Percentiles rank a stretch among this genome's conserved stretches.
These are phyloP conservation scores for Pteropus alecto DNA, from an alignment of 2,113 vertebrate genomes.

Conservation along the genomic window DNA sequence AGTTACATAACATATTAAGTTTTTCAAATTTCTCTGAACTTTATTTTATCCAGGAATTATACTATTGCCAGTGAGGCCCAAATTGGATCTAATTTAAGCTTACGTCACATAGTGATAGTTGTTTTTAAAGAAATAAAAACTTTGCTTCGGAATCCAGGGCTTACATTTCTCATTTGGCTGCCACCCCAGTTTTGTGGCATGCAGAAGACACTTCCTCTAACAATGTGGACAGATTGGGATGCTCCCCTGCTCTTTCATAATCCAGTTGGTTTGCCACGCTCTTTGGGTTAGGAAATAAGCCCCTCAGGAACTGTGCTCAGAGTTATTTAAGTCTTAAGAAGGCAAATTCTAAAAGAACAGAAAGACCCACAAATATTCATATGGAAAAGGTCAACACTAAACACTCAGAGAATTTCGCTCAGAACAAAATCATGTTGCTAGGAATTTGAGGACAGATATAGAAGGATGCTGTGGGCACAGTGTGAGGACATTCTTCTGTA, in stretches of 20 bases:
- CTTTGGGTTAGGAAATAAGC: not conserved
- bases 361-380: not conserved
- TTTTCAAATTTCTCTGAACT: not conserved
- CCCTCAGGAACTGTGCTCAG: not conserved
- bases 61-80: not conserved
- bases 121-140: conserved; percentile 16
- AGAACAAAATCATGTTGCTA: not conserved
- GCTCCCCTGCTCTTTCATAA: not conserved
- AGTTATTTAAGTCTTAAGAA: not conserved
- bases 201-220: not conserved
- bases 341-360: not conserved
- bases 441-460: not conserved
- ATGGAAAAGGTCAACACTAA: not conserved
- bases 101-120: not conserved
- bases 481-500: not conserved
- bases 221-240: not conserved
- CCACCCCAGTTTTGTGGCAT: not conserved
- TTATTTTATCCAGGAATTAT: not conserved
- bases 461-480: not conserved
- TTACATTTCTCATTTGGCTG: not conserved
- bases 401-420: not conserved
- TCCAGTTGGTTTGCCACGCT: not conserved
- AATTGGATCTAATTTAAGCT: not conserved
- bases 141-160: not conserved
- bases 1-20: not conserved